Evolutionary conservation across 2,113 vertebrate species (phyloP).

Genomic region (Pelodiscus sinensis): DNA sequence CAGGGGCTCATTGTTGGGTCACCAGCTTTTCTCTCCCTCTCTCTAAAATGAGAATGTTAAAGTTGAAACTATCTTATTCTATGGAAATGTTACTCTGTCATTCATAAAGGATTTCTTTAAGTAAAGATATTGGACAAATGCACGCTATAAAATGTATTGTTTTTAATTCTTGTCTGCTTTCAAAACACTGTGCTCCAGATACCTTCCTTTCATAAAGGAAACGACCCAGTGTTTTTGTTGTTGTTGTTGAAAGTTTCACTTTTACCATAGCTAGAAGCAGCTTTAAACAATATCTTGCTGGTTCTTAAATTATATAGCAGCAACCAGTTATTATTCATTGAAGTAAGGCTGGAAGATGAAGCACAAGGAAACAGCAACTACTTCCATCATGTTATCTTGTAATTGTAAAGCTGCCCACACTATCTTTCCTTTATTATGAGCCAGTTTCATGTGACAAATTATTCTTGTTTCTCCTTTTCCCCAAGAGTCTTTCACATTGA

Average conservation of each 20-base stretch:
- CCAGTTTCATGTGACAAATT: not conserved
- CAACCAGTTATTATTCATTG: not conserved
- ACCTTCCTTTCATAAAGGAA: not conserved
- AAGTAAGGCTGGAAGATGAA: not conserved
- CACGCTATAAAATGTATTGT: not conserved
- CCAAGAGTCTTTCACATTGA: not conserved
- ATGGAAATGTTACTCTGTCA: not conserved
- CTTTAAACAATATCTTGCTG: not conserved
- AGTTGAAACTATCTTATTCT: not conserved
- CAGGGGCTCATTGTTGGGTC: not conserved
- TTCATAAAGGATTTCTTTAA: not conserved
- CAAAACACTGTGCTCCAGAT: not conserved
- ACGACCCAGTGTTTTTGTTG: not conserved
- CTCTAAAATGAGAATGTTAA: not conserved
- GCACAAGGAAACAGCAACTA: not conserved
- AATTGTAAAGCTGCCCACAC: not conserved
- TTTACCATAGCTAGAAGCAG: not conserved
- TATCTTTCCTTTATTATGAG: not conserved
- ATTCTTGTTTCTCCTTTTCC: not conserved
- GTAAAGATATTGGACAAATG: not conserved
- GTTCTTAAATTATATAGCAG: not conserved
- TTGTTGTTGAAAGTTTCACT: not conserved
- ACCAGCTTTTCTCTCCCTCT: not conserved
- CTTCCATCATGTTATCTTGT: not conserved
- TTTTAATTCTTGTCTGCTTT: conserved; percentile 23